phyloP scores from a whole-genome alignment of 2,113 vertebrate species.

The Megaleporinus macrocephalus region DNA sequence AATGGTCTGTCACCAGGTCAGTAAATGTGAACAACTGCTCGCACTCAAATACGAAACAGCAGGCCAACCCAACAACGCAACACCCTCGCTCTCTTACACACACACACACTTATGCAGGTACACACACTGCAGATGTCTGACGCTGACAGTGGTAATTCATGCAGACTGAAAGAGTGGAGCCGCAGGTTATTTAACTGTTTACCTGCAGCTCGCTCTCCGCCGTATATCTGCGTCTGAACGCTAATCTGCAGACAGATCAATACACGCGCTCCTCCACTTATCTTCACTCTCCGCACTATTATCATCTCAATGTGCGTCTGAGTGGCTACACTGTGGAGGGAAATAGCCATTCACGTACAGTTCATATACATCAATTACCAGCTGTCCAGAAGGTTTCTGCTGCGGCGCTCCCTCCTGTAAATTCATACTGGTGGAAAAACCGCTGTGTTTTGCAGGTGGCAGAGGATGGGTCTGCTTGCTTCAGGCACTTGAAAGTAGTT shows the following conservation, averaged over 20 bases:
- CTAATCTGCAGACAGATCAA: slow-evolving; percentile 38
- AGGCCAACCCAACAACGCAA: neutral
- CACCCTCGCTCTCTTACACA: neutral
- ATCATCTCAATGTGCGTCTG: slow-evolving; percentile 12
- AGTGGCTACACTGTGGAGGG: neutral
- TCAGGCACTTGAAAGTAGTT: slow-evolving; percentile 25
- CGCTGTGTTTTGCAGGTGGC: slow-evolving; percentile 21
- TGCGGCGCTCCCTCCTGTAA: neutral
- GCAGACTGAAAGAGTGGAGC: neutral
- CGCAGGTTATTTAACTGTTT: slow-evolving; percentile 32
- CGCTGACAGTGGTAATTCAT: neutral
- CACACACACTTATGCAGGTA: neutral
- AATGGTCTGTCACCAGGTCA: too few species aligned
- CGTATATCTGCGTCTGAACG: neutral
- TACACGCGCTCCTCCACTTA: slow-evolving; percentile 27
- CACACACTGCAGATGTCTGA: neutral
- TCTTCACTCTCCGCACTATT: slow-evolving; percentile 19
- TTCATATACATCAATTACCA: slow-evolving; percentile 22
- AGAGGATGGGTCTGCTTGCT: neutral
- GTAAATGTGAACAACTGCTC: too few species aligned
- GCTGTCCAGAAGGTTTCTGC: slow-evolving; percentile 2
- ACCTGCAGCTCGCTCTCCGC: neutral
- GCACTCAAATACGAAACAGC: too few species aligned
- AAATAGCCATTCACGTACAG: slow-evolving; percentile 17
- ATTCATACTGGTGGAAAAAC: neutral